These are phyloP conservation scores for Cynoglossus semilaevis DNA, from an alignment of 2,113 vertebrate genomes.

Conservation along the genomic window DNA sequence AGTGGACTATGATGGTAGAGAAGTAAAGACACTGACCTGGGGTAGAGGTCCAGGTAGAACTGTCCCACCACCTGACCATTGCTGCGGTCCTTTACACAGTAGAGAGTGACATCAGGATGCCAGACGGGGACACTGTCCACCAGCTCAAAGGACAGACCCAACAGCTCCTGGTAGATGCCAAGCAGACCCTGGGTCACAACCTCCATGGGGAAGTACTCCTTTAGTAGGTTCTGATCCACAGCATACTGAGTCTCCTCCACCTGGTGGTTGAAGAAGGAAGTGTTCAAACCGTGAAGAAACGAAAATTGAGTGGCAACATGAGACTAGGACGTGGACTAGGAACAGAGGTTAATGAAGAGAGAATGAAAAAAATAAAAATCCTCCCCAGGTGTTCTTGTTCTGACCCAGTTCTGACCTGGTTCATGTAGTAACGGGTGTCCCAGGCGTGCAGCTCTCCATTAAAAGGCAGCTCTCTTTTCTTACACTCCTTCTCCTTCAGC, in stretches of 20 bases:
- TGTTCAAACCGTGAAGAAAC: too few relatives aligned
- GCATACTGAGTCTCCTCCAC: slow-evolving; percentile 94
- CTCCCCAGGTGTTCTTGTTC: background rate
- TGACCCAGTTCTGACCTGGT: slow-evolving; percentile 84
- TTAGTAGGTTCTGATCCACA: slow-evolving; percentile 93
- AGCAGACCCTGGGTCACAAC: slow-evolving; percentile 92
- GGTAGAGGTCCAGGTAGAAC: slow-evolving; percentile 96
- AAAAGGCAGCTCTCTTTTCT: slow-evolving; percentile 78
- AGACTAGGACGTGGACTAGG: background rate
- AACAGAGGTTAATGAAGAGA: too few relatives aligned
- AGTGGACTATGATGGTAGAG: background rate
- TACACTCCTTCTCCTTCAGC: slow-evolving; percentile 89
- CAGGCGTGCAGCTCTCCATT: slow-evolving; percentile 84
- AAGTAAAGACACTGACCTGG: slow-evolving; percentile 73
- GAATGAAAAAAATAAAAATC: background rate
- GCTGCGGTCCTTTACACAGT: slow-evolving; percentile 79
- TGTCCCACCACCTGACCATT: slow-evolving; percentile 81
- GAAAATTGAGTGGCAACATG: background rate
- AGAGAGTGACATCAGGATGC: slow-evolving; percentile 91
- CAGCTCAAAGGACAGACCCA: slow-evolving; percentile 85
- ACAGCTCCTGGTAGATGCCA: slow-evolving; percentile 93
- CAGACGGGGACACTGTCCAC: slow-evolving; percentile 82
- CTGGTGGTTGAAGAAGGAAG: slow-evolving; percentile 15
- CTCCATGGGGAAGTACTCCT: slow-evolving; percentile 97
- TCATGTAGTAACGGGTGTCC: slow-evolving; percentile 98